Evolutionary conservation across 2,888 invertebrate species (phyloP).

Genomic region (Druceiella hillmani): DNA sequence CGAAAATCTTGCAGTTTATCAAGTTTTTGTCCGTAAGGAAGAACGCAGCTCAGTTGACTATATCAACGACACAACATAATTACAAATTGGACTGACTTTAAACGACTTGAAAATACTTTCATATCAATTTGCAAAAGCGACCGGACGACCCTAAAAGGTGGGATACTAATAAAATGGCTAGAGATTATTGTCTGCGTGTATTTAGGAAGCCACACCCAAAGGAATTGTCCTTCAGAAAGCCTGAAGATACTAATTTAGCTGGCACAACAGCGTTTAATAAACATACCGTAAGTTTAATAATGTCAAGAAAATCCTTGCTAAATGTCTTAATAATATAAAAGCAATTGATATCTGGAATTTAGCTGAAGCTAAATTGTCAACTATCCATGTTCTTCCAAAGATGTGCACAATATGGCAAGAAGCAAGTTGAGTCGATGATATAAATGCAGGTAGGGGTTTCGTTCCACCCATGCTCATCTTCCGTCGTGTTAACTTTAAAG

Average conservation of each 20-base stretch:
- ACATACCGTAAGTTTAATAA: conserved; percentile 20
- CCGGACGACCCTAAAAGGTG: conserved; percentile 20
- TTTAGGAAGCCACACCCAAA: conserved; percentile 27
- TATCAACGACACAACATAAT: too few relatives aligned
- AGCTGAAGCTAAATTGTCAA: conserved; percentile 26
- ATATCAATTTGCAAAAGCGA: conserved; percentile 23
- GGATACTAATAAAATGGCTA: too few relatives aligned
- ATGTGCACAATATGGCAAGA: conserved; percentile 25
- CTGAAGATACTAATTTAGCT: conserved; percentile 24
- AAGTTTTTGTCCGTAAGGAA: too few relatives aligned
- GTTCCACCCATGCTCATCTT: too few relatives aligned
- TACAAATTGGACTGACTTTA: too few relatives aligned
- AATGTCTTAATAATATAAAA: conserved; percentile 18
- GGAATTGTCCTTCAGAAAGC: too few relatives aligned
- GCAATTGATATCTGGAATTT: conserved; percentile 25
- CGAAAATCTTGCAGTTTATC: too few relatives aligned
- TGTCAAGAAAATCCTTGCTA: conserved; percentile 21
- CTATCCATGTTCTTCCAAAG: conserved; percentile 27
- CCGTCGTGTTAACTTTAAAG: too few relatives aligned
- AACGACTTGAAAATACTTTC: too few relatives aligned
- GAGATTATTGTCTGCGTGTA: conserved; percentile 20
- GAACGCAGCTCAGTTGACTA: too few relatives aligned
- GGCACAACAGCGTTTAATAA: conserved; percentile 26
- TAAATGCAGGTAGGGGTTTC: too few relatives aligned
- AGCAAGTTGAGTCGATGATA: conserved; percentile 28